Base-by-base conservation (phyloP, 23 tunicate species). In the Styela plicata region DNA sequence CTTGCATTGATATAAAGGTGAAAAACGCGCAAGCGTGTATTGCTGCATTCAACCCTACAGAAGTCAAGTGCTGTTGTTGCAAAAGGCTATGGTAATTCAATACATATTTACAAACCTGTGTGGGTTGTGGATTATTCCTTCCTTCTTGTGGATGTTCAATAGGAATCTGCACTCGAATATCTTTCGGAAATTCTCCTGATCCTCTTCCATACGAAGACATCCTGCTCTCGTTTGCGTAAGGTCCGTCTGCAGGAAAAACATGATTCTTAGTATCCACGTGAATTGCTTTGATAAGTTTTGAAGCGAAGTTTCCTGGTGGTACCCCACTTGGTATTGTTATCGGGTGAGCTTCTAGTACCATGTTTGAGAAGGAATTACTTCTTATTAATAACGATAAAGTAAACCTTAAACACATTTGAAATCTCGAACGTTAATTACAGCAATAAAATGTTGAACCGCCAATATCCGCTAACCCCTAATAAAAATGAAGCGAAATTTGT, bases 171-270 rank as follows among this genome's bases (percentile, higher is more conserved):
- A 90, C 96, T 61, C 89, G 74, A 23, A 74, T 1, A 24, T 74
- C 83, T 76, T 68, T 73, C 24, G 81, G 81, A 17, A 76, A 36
- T 44, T 44, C 66, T 44, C 66, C 33, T 28, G 81, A 76, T 18
- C 81, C 81, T 28, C 53, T 33, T 24, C 63, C 81, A 24, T 33
- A 73, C 28, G 57, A 34, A 25, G 81, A 76, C 79, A 35, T 63
- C 63, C 69, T 79, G 82, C 74, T 80, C 68, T 63, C 74, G 73
- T 73, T 70, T 27, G 70, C 37, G 90, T 91, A 91, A 2, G 87
- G 74, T 76, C 97, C 83, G 85, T 91, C 86, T 69, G 86, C 80
- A n/a, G 97, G 97, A 83, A 91, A 91, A n/a, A 91, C 85, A 68
- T 83, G 83, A 63, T 91, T 64, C 20, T 84, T 76, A 24, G 86